Percentiles rank a stretch among this genome's conserved stretches.
Conservation (phyloP, 1,140 invertebrate genomes). For the Panonychus citri region DNA sequence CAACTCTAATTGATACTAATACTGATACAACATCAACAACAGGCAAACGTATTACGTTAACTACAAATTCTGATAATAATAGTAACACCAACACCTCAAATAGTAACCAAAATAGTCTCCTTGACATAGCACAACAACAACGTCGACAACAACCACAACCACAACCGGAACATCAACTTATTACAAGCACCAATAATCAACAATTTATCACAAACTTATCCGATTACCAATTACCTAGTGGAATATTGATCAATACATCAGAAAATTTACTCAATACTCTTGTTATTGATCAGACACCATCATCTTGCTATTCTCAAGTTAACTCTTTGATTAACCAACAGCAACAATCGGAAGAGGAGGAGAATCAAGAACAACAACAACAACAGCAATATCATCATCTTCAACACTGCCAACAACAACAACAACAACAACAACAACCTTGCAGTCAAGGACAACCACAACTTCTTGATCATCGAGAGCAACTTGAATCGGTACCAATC, state of each 20-base stretch:
- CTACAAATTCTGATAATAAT: not conserved
- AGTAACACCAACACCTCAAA: too few species aligned
- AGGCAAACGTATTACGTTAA: not conserved
- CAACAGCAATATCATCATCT: not conserved
- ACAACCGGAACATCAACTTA: too few species aligned
- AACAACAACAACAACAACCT: not conserved
- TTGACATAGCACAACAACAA: too few species aligned
- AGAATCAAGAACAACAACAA: not conserved
- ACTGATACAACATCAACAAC: not conserved
- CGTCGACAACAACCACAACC: too few species aligned
- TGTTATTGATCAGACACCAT: not conserved
- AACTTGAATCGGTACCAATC: not conserved
- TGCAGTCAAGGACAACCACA: not conserved
- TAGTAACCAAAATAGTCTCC: too few species aligned
- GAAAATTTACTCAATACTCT: not conserved
- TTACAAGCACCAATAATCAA: too few species aligned
- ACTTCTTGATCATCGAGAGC: not conserved
- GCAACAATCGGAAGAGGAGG: not conserved
- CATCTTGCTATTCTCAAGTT: not conserved
- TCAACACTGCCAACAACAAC: not conserved
- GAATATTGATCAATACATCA: not conserved
- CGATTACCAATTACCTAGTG: too few species aligned
- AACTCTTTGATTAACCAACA: too few species aligned
- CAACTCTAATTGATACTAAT: not conserved
- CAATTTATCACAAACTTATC: too few species aligned